Evolutionary conservation across 2,113 vertebrate species (phyloP), one percentile per base, ranked within the genome.

Genomic region (Gallinago media): DNA sequence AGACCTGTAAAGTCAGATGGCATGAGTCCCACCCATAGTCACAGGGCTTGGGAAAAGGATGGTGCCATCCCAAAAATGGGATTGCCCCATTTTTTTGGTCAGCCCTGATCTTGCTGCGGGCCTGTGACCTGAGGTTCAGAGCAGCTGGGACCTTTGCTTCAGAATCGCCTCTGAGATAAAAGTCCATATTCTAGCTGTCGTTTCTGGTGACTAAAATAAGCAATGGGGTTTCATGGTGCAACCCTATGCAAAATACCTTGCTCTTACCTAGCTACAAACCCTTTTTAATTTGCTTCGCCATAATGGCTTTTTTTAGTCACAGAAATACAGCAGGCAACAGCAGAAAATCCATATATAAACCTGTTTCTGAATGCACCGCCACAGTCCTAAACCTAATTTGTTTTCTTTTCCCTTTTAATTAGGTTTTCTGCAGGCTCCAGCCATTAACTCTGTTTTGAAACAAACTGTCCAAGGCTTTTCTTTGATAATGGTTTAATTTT

Each of bases 401-500:
- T 94, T 98, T 95, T 94, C 93, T 82, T 95, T 94, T 98, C 81
- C 82, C 75, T 82, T 98, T 92, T 91, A 93, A 92, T 95, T 97
- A 85, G 82, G 93, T 96, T 95, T 94, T 83, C 56, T 89, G 19
- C 27, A 82, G 46, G 59, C 68, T 95, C 47, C 70, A 94, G 40
- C 78, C 38, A 44, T 96, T 85, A 92, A 68, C 20, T 95, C 62
- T 97, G 95, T 97, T 97, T 97, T 94, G 95, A 96, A 97, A 97
- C 95, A 96, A 96, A 95, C 91, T 91, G 80, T 94, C 92, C 91
- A 95, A 91, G 80, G 81, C 74, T 96, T 96, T 94, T 96, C 92
- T 96, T 95, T 96, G 81, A 91, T 96, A 96, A 97, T 81, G 67
- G 88, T 96, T 85, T 97, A 97, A 97, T 97, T 82, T 95, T 94